Base-by-base conservation (phyloP, 1,140 invertebrate genomes). In the Drosophila pseudoobscura region DNA sequence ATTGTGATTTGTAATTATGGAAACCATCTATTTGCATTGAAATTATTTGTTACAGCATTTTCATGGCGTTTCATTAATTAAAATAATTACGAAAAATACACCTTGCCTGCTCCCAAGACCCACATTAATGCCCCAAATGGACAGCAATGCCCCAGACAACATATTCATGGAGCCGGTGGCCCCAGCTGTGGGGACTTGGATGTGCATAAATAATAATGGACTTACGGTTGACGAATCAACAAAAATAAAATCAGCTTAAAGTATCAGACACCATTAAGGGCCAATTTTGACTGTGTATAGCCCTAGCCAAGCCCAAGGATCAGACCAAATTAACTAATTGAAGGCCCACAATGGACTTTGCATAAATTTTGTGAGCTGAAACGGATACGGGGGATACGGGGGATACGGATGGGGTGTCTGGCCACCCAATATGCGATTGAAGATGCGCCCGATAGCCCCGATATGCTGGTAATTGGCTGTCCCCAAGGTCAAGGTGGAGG, bases 251-350 rank as follows among this genome's bases (percentile, higher is more conserved):
- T 22, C 58, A 57, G 55, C 51, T 64, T 74, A 45, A 75, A 46
- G 31, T 52, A 39, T 52, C 53, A 29, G 44, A 20, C 13, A 5
- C 31, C 53, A 78, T 59, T 74, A 78, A 62, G 66, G 65, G 39
- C 46, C 61, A 72, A 65, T 62, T 73, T 56, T 20, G 49, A 80
- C 59, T 69, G 51, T 62, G 62, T 64, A 69, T 73, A 62, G 74
- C 45, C 52, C 46, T 2, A 47, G 8, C 43, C 20, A 51, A 35
- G 31, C 13, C 49, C 51, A 46, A 41, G 49, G 55, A 65, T 70
- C 41, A 59, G 54, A 46, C 47, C 29, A 78, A 82, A 75, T 85
- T 71, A 85, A 68, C 69, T 82, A 79, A 79, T 79, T 79, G 72
- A 80, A 62, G 64, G 53, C 70, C 63, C 61, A 63, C 85, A 39